Conservation (phyloP, 2,113 vertebrate species). For the Clupea harengus region DNA sequence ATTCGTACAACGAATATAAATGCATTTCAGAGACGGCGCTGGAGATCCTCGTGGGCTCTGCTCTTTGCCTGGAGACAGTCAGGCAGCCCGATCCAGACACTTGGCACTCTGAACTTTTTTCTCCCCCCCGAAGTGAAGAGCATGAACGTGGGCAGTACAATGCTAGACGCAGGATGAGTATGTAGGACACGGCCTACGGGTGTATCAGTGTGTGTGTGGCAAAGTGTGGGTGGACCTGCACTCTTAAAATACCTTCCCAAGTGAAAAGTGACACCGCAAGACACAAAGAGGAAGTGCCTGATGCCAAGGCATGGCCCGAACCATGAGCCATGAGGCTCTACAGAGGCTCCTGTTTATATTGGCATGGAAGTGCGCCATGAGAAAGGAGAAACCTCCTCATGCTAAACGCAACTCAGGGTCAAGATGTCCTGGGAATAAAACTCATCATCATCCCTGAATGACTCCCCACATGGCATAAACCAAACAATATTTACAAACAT, state of each 20-base stretch:
- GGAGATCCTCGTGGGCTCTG: neutral
- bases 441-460: neutral
- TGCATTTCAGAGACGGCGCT: neutral
- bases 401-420: neutral
- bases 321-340: neutral
- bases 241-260: too few species aligned
- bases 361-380: neutral
- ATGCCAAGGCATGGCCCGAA: neutral
- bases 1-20: neutral
- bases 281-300: neutral
- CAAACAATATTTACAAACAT: neutral
- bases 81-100: neutral
- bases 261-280: neutral
- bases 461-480: neutral
- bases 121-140: neutral
- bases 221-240: neutral
- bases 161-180: neutral
- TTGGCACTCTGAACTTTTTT: neutral
- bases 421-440: neutral
- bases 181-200: neutral
- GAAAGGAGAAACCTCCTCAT: neutral
- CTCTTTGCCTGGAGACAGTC: neutral
- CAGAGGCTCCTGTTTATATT: neutral
- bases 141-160: neutral
- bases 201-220: neutral